Conservation (phyloP, 2,113 vertebrate genomes). For the Eretmochelys imbricata region DNA sequence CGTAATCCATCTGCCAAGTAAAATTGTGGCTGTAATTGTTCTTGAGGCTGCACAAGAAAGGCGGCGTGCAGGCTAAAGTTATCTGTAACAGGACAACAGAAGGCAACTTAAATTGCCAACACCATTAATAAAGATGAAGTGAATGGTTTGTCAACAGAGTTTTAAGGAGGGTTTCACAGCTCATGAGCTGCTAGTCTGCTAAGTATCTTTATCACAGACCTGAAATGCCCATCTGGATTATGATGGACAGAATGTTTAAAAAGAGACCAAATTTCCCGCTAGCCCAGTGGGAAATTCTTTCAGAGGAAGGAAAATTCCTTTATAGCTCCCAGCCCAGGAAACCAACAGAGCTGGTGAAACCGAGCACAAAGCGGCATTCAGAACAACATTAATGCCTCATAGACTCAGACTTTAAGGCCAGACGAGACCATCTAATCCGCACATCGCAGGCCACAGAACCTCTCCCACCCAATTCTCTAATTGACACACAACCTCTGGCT, state of each 20-base stretch:
- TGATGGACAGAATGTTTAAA: background rate
- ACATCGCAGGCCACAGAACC: background rate
- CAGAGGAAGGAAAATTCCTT: background rate
- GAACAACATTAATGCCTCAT: background rate
- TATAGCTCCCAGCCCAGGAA: background rate
- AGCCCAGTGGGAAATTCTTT: background rate
- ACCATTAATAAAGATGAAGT: rapidly evolving
- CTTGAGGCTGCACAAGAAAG: background rate
- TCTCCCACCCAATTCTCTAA: background rate
- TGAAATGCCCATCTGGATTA: background rate
- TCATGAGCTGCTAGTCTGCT: rapidly evolving
- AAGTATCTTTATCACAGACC: background rate
- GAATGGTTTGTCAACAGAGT: background rate
- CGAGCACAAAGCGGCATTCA: background rate
- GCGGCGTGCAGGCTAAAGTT: background rate
- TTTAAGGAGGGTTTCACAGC: conserved; percentile 19
- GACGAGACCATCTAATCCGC: background rate
- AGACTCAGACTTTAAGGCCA: background rate
- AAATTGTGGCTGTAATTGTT: background rate
- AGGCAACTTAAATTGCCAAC: conserved; percentile 10
- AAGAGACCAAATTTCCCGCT: background rate
- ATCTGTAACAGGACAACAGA: conserved; percentile 32
- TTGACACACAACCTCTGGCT: background rate
- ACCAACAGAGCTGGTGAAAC: background rate
- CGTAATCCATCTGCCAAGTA: background rate